Conservation (phyloP, 2,888 invertebrate genomes). For the Leistus spinibarbis region DNA sequence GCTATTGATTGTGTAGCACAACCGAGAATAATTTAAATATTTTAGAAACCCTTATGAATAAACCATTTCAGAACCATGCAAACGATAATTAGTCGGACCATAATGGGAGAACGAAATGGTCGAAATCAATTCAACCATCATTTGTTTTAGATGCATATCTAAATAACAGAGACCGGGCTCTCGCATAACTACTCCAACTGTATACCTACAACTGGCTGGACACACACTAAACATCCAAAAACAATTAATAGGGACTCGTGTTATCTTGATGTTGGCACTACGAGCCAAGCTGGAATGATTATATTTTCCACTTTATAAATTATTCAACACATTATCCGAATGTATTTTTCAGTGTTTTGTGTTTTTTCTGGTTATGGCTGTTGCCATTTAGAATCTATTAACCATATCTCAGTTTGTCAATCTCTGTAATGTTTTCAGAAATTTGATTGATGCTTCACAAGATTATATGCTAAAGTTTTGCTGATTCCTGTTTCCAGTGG, state of each 20-base stretch:
- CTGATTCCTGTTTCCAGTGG: too few species aligned
- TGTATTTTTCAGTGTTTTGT: background rate
- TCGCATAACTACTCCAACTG: background rate
- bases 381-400: background rate
- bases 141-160: conserved; percentile 19
- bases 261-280: background rate
- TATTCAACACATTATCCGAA: background rate
- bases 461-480: too few species aligned
- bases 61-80: background rate
- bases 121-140: conserved; percentile 22
- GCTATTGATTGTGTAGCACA: background rate
- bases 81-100: background rate
- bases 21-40: background rate
- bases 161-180: conserved; percentile 1
- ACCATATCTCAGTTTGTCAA: background rate
- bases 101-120: conserved; percentile 22
- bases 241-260: background rate
- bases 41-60: background rate
- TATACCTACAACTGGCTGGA: background rate
- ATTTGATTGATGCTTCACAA: too few species aligned
- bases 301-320: background rate
- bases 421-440: background rate
- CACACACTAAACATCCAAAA: background rate
- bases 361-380: background rate
- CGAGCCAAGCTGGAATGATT: background rate